Conservation (phyloP, 2,797 vertebrate genomes). For the Manis javanica region DNA sequence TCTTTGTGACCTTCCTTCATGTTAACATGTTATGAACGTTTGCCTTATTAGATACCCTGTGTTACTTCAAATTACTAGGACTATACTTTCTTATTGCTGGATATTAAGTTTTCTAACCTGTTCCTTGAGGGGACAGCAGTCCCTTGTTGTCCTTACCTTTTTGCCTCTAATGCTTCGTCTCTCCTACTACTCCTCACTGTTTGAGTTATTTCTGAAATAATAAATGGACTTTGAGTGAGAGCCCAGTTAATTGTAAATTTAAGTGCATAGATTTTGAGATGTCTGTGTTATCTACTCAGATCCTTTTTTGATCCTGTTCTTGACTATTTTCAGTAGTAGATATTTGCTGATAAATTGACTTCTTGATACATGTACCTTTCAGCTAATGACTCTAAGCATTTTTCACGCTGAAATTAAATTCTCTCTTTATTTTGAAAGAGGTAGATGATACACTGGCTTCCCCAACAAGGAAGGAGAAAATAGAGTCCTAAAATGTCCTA, state of each 20-base stretch:
- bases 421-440: background rate
- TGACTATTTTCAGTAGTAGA: background rate
- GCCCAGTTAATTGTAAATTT: conserved; percentile 18
- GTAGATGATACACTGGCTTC: background rate
- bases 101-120: conserved; percentile 9
- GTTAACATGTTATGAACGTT: background rate
- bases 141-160: background rate
- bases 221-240: background rate
- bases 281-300: background rate
- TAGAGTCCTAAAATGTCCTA: conserved; percentile 13
- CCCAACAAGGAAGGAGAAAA: conserved; percentile 4
- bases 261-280: background rate
- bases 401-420: conserved; percentile 51
- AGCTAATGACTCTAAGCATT: background rate
- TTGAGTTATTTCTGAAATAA: conserved; percentile 22
- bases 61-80: conserved; percentile 6
- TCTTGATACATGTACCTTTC: background rate
- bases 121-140: background rate
- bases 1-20: background rate
- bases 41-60: background rate
- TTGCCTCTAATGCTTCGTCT: background rate
- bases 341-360: background rate
- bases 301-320: background rate
- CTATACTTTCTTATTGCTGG: background rate
- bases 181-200: background rate